Evolutionary conservation across 2,888 invertebrate genomes (phyloP).

Genomic region (Brachycybe producta): DNA sequence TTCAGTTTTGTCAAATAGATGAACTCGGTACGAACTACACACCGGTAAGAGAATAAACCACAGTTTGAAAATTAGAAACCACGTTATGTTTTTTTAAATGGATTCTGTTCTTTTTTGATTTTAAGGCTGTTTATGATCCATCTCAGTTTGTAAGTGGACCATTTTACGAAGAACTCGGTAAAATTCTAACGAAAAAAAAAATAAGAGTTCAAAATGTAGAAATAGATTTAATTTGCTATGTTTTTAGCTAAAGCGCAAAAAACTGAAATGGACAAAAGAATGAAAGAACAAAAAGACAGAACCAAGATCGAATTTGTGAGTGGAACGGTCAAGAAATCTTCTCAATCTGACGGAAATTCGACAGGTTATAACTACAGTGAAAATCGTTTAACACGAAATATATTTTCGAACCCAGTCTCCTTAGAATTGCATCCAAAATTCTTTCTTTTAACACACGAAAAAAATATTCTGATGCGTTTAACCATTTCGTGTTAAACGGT

Average conservation of each 20-base stretch:
- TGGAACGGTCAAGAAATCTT: slow-evolving; percentile 42
- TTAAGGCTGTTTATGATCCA: slow-evolving; percentile 71
- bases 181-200: background rate
- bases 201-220: background rate
- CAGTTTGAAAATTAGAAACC: background rate
- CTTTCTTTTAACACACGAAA: no score
- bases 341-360: no score
- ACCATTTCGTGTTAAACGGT: slow-evolving; percentile 37
- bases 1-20: slow-evolving; percentile 86
- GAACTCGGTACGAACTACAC: slow-evolving; percentile 95
- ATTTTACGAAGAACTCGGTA: slow-evolving; percentile 71
- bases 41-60: slow-evolving; percentile 38
- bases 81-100: slow-evolving; percentile 1
- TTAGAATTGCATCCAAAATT: no score
- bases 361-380: no score
- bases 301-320: slow-evolving; percentile 67
- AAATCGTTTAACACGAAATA: no score
- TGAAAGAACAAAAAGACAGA: slow-evolving; percentile 74
- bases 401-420: no score
- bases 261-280: slow-evolving; percentile 78
- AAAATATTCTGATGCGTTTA: no score
- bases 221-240: background rate
- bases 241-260: slow-evolving; percentile 64
- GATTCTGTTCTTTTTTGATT: slow-evolving; percentile 18
- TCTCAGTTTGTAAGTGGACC: slow-evolving; percentile 83